Evolutionary conservation across 92 coral and sea anemone genomes (phyloP), one percentile per base, ranked within the genome.

Genomic region (Zoanthus solanderi): DNA sequence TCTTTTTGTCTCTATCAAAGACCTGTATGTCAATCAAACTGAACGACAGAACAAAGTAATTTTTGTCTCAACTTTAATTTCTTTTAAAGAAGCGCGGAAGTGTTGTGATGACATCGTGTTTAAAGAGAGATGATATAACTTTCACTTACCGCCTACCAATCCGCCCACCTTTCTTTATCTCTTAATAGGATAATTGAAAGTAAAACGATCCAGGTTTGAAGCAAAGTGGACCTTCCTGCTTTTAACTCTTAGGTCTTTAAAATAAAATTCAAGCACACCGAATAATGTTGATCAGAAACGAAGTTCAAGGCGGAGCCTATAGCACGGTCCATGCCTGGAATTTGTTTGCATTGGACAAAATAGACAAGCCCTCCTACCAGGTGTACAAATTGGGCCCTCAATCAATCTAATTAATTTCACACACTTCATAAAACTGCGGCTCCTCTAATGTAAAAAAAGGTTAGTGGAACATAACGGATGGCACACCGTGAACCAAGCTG

Each of bases 291-390:
- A 81, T 47, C 60, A 47, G 12, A 67, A 63, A 12, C n/a, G 11
- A 54, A 18, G 23, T 66, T 31, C 16, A 52, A 42, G 85, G 78
- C 42, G 79, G 72, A 57, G 53, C 18, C 7, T 16, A 4, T 42
- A 12, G 79, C 80, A 60, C 88, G 67, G 30, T 84, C 79, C 53
- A 71, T 84, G 44, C 53, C 44, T 71, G 80, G 78, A 84, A 72
- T 31, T 69, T 95, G 94, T 95, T 95, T 95, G 91, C 87, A 75
- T 88, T 93, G 87, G 83, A 17, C 92, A 78, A 71, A 72, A 86
- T 92, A 95, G 98, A 93, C 98, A 76, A 81, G 89, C 95, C 96
- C 98, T 86, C 96, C 96, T 91, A 85, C 96, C 90, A 89, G 75
- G 83, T 85, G 84, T 71, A 68, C 87, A 91, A 93, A 95, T 91